Evolutionary conservation across 2,113 vertebrate species (phyloP), one percentile per base, ranked within the genome.

Genomic region (Halichoerus grypus): DNA sequence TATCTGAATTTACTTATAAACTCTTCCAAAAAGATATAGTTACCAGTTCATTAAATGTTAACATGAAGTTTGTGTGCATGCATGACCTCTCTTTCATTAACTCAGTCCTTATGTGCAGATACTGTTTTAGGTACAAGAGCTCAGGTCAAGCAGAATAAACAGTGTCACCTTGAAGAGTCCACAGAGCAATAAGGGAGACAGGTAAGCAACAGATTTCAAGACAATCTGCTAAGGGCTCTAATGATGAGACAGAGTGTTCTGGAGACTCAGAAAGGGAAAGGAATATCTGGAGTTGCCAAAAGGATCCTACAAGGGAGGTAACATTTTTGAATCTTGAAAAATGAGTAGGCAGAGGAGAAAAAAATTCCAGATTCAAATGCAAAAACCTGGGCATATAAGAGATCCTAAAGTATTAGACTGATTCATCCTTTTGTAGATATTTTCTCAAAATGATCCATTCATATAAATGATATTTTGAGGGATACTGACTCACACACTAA

Each of bases 401-500:
- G 26, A 83, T 19, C 16, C 2, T 36, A 71, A 95, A 84, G 22
- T 71, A 93, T 94, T 53, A 97, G 33, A 42, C 19, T 46, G 87
- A 51, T 77, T 63, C 77, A 51, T 95, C 46, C 21, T 86, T 80
- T 76, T 65, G 53, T 55, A 97, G 28, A 74, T 61, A 19, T 61
- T 96, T 95, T 80, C 92, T 76, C 55, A 42, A 91, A 90, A 91
- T 16, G 3, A 91, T 83, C 46, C 86, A 10, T 94, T 92, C 46
- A n/a, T 46, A 21, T 39, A 94, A 95, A 55, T 71, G 67, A 61
- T 82, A 63, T 81, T 95, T 93, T 51, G 74, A 95, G 63, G 19
- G 18, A 33, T 42, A 57, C 92, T 94, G 63, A 96, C 76, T 96
- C 92, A 98, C 39, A 91, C 28, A 51, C 26, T 93, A 90, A 53